A percentile compares a stretch with the other conserved stretches of the same genome.
Evolutionary conservation across 2,888 invertebrate species (phyloP).

Genomic region (Rhamnusium bicolor): DNA sequence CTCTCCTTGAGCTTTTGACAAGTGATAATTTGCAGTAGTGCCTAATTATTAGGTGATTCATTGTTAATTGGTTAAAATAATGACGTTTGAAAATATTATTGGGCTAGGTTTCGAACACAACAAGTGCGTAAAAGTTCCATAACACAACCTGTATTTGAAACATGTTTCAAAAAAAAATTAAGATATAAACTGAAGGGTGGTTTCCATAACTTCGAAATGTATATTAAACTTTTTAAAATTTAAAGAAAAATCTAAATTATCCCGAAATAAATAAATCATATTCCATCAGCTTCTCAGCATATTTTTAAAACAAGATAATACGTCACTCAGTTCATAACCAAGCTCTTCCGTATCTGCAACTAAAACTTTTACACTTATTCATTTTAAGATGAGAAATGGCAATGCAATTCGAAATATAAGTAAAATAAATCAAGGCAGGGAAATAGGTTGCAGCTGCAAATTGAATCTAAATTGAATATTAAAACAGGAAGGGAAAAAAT

Average conservation of each 20-base stretch:
- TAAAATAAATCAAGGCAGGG: neutral
- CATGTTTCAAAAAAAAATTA: too few relatives aligned
- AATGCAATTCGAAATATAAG: constrained; percentile 8
- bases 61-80: too few relatives aligned
- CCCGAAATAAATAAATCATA: neutral
- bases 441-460: constrained; percentile 33
- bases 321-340: neutral
- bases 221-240: neutral
- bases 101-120: too few relatives aligned
- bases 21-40: too few relatives aligned
- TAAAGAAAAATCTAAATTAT: neutral
- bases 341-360: neutral
- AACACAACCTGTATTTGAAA: too few relatives aligned
- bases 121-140: too few relatives aligned
- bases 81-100: too few relatives aligned
- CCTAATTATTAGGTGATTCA: too few relatives aligned
- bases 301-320: neutral
- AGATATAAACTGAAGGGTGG: too few relatives aligned
- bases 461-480: constrained; percentile 34
- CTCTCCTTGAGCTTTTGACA: too few relatives aligned
- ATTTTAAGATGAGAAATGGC: constrained; percentile 5
- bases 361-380: constrained; percentile 23
- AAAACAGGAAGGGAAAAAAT: constrained; percentile 31
- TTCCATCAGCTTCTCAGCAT: neutral
- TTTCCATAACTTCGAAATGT: too few relatives aligned